A percentile compares a stretch with the other conserved stretches of the same genome.
Evolutionary conservation across 2,888 invertebrate species (phyloP).

Genomic region (Athalia cordata): DNA sequence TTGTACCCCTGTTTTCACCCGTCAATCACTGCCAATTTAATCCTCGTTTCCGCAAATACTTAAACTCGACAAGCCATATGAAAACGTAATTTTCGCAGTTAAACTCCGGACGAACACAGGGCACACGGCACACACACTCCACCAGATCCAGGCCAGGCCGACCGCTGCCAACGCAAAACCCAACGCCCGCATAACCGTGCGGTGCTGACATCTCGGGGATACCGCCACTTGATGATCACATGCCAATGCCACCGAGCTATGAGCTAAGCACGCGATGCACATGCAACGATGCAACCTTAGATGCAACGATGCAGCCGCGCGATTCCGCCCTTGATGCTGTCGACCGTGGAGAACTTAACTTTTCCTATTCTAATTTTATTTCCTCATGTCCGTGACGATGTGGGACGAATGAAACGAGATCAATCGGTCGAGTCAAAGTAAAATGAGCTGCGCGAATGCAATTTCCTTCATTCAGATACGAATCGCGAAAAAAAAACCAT

Average conservation of each 20-base stretch:
- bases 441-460: too few relatives aligned
- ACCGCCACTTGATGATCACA: background rate
- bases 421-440: background rate
- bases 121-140: conserved; percentile 47
- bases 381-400: background rate
- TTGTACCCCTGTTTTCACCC: conserved; percentile 12
- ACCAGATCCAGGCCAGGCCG: conserved; percentile 47
- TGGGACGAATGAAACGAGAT: background rate
- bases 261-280: background rate
- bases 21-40: conserved; percentile 27
- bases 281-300: background rate
- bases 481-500: too few relatives aligned
- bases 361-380: too few relatives aligned
- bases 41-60: background rate
- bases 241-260: background rate
- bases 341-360: too few relatives aligned
- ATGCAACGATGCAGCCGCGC: background rate
- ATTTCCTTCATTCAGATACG: too few relatives aligned
- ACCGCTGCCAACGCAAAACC: conserved; percentile 52
- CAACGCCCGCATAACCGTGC: conserved; percentile 21
- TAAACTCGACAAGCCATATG: conserved; percentile 38
- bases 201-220: conserved; percentile 56
- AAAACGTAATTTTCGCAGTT: conserved; percentile 30
- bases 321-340: too few relatives aligned
- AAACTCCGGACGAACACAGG: conserved; percentile 36